Conservation (phyloP, 2,888 invertebrate genomes). For the Dysmachus trigonus region DNA sequence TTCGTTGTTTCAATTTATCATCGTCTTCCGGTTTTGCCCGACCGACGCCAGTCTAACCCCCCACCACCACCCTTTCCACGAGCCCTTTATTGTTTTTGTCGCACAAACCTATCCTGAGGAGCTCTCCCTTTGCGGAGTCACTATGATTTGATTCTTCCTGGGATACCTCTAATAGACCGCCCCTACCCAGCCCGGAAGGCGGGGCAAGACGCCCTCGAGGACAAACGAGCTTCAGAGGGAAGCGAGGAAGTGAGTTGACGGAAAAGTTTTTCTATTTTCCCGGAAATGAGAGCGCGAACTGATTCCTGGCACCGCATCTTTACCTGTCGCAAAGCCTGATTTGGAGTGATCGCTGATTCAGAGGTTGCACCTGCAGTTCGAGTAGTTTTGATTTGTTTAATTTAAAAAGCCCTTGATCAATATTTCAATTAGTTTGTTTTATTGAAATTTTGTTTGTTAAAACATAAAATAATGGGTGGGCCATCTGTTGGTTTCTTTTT, state of each 20-base stretch:
- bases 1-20: constrained; percentile 42
- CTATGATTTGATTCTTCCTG: background rate
- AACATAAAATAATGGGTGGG: too few species aligned
- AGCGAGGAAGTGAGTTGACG: background rate
- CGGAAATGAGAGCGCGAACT: background rate
- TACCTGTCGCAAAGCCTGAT: background rate
- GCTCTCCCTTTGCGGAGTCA: background rate
- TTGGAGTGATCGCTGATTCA: background rate
- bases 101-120: constrained; percentile 19
- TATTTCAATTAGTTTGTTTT: background rate
- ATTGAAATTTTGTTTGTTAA: too few species aligned
- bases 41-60: too few species aligned
- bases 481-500: too few species aligned
- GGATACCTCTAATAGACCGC: background rate
- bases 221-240: background rate
- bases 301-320: background rate
- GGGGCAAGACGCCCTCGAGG: background rate
- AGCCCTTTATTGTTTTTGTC: constrained; percentile 3
- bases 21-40: background rate
- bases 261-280: constrained; percentile 20
- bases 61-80: background rate
- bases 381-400: background rate
- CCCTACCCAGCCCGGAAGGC: background rate
- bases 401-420: background rate
- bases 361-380: background rate